Percentiles rank a stretch among this genome's conserved stretches.
Conservation (phyloP, 2,888 invertebrate species). For the Lycia hirtaria region DNA sequence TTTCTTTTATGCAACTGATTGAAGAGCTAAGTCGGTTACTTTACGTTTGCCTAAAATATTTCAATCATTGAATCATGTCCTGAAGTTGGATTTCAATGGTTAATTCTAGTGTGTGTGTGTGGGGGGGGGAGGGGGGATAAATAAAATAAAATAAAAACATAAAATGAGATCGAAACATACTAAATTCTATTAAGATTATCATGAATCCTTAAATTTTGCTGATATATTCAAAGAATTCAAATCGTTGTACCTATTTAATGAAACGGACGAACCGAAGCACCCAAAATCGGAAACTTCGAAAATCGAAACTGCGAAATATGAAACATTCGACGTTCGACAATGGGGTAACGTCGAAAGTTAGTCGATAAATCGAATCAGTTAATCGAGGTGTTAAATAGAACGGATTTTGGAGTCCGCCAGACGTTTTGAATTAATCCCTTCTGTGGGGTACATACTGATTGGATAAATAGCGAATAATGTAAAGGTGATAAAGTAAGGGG, state of each 20-base stretch:
- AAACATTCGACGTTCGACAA: slow-evolving; percentile 40
- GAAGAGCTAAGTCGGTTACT: too few species aligned
- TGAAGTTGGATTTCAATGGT: too few species aligned
- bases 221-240: background rate
- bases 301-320: slow-evolving; percentile 41
- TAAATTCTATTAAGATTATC: too few species aligned
- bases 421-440: slow-evolving; percentile 56
- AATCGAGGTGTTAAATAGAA: slow-evolving; percentile 65
- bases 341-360: slow-evolving; percentile 50
- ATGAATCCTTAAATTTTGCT: too few species aligned
- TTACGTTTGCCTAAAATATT: too few species aligned
- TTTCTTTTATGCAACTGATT: too few species aligned
- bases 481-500: background rate
- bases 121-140: too few species aligned
- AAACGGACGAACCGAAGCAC: slow-evolving; percentile 22
- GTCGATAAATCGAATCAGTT: slow-evolving; percentile 63
- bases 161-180: too few species aligned
- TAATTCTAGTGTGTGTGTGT: too few species aligned
- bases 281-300: slow-evolving; percentile 21
- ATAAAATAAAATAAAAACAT: too few species aligned
- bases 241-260: slow-evolving; percentile 12
- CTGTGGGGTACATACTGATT: slow-evolving; percentile 40
- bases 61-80: too few species aligned
- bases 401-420: slow-evolving; percentile 52
- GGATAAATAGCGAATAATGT: slow-evolving; percentile 24